Evolutionary conservation across 2,888 invertebrate species (phyloP), one percentile per base, ranked within the genome.

Genomic region (Calameuta filiformis): DNA sequence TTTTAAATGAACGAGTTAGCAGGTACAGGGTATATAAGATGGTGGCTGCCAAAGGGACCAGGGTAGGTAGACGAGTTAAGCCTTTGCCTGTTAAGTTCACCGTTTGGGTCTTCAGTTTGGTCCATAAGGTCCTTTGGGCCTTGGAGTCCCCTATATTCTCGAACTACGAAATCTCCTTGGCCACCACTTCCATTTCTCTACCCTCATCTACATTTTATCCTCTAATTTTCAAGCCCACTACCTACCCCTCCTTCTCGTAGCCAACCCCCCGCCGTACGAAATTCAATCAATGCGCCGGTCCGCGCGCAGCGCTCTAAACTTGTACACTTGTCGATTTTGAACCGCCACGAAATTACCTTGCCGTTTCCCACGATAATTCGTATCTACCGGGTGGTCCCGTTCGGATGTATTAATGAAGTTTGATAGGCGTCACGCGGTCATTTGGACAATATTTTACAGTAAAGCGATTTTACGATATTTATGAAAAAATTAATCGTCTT

Each of bases 281-380:
- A 87, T 87, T 87, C 85, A 87, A 87, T 87, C 87, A 87, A 87
- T 87, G 87, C 84, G 79, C 81, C 82, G 78, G 74, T 77, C 73
- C 71, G 37, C 40, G 79, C 76, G 75, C 69, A 73, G 35, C 73
- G 80, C 71, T 77, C 35, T 31, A 76, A 79, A 81, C 77, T 75
- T 83, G 79, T 79, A 12, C 77, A 76, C 71, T 71, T 71, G 23
- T 71, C 31, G 31, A 71, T 71, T 71, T 71, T 23, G 30, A 33
- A 34, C 12, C 33, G 30, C 71, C 15, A 23, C 71, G 30, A 34
- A 71, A 34, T 71, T 71, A 34, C 30, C 71, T 33, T 23, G 56
- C 56, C 23, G 23, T 56, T 56, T 56, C 56, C 56, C 56, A 56
- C 23, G 56, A 9, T 56, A 56, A 56, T 23, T 23, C 56, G 9